Base-by-base conservation (phyloP, 2,797 vertebrate genomes). In the Lepidocolaptes lacrymiger region DNA sequence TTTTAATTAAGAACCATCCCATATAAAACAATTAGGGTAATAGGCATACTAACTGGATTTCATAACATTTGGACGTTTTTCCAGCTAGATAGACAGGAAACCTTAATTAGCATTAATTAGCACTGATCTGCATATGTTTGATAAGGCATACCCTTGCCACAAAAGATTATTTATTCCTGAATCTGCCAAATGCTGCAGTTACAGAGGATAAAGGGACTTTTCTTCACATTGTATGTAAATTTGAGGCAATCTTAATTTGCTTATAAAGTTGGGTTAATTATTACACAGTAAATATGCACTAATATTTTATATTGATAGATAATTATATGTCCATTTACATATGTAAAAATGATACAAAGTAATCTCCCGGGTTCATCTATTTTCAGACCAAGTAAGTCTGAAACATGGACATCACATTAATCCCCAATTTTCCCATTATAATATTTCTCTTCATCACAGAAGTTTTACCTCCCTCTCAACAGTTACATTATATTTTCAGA, bases 31-130 rank as follows among this genome's bases (percentile, higher is more conserved):
- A 99, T 98, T 98, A 98, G 98, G 95, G 98, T 98, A 98, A 98
- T 98, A 97, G 98, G 98, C 97, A 98, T 96, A 97, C 98, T 98
- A 98, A 98, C 98, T 97, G 97, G 96, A 98, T 98, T 99, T 98
- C 98, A 98, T 98, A 98, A 98, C 98, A 99, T 98, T 99, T 98
- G 98, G 98, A 98, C 97, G 95, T 98, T 98, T 98, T 98, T 98
- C 97, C 97, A 98, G 98, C 97, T 97, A 98, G 97, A 98, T 98
- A 98, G 98, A 98, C 98, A 98, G 98, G 98, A 98, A 98, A 98
- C 97, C 98, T 98, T 99, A 98, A 99, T 98, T 98, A 99, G 98
- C 98, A 98, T 98, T 99, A 99, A 99, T 98, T 98, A 99, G 98
- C 97, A 96, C 98, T 98, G 98, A 98, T 99, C 98, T 98, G 98